Conservation (phyloP, 2,888 invertebrate species). For the Byasa hedistus region DNA sequence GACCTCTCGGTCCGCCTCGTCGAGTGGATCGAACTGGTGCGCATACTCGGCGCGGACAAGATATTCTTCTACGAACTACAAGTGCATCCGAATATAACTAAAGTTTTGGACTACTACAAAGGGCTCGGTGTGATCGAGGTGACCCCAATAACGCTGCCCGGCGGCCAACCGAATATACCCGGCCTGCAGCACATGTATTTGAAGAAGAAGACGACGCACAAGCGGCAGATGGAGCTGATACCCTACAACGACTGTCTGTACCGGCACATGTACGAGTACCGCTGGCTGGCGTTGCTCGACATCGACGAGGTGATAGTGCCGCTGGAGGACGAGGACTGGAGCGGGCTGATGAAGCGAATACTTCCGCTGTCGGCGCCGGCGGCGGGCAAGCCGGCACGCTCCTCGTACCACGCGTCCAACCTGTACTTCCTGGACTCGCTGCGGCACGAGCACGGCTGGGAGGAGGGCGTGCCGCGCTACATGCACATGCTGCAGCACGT, state of each 20-base stretch:
- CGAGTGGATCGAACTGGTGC: constrained; percentile 96
- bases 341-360: constrained; percentile 86
- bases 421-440: constrained; percentile 95
- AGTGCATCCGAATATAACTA: constrained; percentile 95
- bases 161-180: constrained; percentile 93
- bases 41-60: constrained; percentile 93
- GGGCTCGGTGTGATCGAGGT: constrained; percentile 84
- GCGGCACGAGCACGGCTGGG: constrained; percentile 87
- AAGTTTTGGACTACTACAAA: constrained; percentile 86
- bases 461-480: constrained; percentile 89
- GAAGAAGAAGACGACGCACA: constrained; percentile 94
- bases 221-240: constrained; percentile 95
- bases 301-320: constrained; percentile 98
- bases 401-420: constrained; percentile 93
- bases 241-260: constrained; percentile 98
- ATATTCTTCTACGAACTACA: constrained; percentile 94
- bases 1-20: constrained; percentile 93
- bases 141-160: constrained; percentile 90
- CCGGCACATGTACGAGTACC: constrained; percentile 93
- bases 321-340: constrained; percentile 86
- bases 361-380: constrained; percentile 82
- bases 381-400: constrained; percentile 77
- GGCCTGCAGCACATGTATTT: constrained; percentile 93
- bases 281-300: constrained; percentile 94
- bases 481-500: constrained; percentile 97